phyloP scores from a whole-genome alignment of 2,888 invertebrate genomes.

The Galerucella pusilla region DNA sequence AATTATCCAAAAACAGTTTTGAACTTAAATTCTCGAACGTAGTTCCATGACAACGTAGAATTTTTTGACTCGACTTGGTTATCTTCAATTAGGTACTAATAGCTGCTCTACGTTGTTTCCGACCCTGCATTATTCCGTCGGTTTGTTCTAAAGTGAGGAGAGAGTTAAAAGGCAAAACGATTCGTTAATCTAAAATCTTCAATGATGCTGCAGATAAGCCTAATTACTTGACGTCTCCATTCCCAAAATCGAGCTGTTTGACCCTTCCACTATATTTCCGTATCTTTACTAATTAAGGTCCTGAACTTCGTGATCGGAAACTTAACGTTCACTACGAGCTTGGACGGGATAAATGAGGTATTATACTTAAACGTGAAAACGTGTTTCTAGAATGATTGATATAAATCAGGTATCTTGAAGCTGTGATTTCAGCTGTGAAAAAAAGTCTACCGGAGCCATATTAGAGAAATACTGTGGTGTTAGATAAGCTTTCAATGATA shows the following conservation, averaged over 20 bases:
- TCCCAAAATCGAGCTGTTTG: slow-evolving; percentile 25
- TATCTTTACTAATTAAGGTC: slow-evolving; percentile 26
- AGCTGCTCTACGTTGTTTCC: background rate
- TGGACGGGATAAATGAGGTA: too few species aligned
- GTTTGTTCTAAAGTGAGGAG: slow-evolving; percentile 15
- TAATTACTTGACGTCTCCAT: slow-evolving; percentile 22
- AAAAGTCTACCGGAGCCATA: too few species aligned
- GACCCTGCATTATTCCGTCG: background rate
- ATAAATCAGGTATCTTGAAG: too few species aligned
- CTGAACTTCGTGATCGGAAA: slow-evolving; percentile 23
- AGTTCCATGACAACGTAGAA: background rate
- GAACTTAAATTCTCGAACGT: background rate
- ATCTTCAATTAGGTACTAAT: background rate
- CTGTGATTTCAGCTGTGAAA: too few species aligned
- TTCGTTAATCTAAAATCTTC: slow-evolving; percentile 28
- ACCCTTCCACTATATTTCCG: slow-evolving; percentile 20
- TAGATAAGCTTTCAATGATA: too few species aligned
- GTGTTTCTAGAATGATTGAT: background rate
- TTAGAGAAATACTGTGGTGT: too few species aligned
- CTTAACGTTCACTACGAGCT: slow-evolving; percentile 7
- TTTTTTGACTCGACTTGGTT: background rate
- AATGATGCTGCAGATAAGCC: slow-evolving; percentile 27
- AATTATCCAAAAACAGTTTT: background rate
- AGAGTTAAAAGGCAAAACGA: slow-evolving; percentile 28
- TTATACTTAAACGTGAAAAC: too few species aligned